Evolutionary conservation across 1,140 invertebrate species (phyloP).

Genomic region (Berghia stephanieae): DNA sequence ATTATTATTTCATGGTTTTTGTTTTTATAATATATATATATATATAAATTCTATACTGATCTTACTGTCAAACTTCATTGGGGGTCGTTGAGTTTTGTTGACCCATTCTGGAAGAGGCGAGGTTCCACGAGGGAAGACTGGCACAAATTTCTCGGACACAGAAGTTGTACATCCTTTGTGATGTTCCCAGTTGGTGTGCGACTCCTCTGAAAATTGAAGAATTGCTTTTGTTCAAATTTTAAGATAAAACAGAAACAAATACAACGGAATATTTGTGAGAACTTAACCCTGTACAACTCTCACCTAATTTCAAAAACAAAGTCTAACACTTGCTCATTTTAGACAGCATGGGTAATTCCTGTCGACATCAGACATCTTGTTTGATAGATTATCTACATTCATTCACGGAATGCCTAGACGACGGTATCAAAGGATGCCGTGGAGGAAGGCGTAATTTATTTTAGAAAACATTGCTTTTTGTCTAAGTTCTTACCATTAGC

Average conservation of each 20-base stretch:
- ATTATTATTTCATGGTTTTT: too few relatives aligned
- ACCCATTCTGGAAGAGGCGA: conserved; percentile 34
- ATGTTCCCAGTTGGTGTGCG: conserved; percentile 35
- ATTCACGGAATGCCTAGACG: too few relatives aligned
- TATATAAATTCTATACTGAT: background rate
- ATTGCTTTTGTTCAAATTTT: background rate
- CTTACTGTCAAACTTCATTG: conserved; percentile 38
- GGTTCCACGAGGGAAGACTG: conserved; percentile 30
- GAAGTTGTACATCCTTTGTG: conserved; percentile 42
- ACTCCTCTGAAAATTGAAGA: conserved; percentile 15
- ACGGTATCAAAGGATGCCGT: too few relatives aligned
- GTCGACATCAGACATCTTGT: too few relatives aligned
- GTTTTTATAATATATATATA: too few relatives aligned
- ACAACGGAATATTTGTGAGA: background rate
- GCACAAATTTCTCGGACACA: conserved; percentile 22
- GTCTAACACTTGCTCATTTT: background rate
- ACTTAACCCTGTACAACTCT: conserved; percentile 11
- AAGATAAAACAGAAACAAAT: background rate
- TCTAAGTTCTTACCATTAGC: background rate
- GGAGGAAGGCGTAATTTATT: conserved; percentile 1
- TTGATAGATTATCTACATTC: too few relatives aligned
- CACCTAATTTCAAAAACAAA: background rate
- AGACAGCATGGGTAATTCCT: too few relatives aligned
- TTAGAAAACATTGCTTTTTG: background rate
- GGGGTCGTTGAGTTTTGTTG: conserved; percentile 38